Evolutionary conservation across 2,888 invertebrate species (phyloP).

Genomic region (Oligia fasciuncula): DNA sequence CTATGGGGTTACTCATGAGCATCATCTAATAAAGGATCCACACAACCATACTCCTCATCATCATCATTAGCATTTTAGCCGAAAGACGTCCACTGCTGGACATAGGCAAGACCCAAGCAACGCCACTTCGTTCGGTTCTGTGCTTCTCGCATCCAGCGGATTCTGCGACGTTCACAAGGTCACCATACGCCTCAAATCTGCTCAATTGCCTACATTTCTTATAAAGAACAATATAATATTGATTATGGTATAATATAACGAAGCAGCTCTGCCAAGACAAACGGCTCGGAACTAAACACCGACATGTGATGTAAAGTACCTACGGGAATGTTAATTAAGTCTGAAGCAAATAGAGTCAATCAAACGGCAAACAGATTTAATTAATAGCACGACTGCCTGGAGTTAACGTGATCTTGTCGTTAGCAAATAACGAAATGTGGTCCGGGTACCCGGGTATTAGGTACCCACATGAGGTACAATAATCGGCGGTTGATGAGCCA

Average conservation of each 20-base stretch:
- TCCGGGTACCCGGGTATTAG: constrained; percentile 27
- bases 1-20: background rate
- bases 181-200: background rate
- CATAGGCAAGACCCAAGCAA: background rate
- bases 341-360: constrained; percentile 82
- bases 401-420: constrained; percentile 81
- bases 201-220: background rate
- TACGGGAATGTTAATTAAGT: constrained; percentile 84
- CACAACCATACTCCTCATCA: no score
- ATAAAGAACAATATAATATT: background rate
- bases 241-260: constrained; percentile 1
- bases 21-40: background rate
- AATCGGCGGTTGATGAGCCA: background rate
- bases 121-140: background rate
- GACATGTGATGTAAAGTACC: constrained; percentile 45
- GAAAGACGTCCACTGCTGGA: background rate
- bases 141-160: background rate
- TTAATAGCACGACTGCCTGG: constrained; percentile 83
- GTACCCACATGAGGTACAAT: background rate
- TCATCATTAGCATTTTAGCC: background rate
- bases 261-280: constrained; percentile 11
- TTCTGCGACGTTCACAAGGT: background rate
- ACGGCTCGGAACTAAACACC: constrained; percentile 39
- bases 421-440: constrained; percentile 72
- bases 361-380: constrained; percentile 87